Evolutionary conservation across 2,113 vertebrate species (phyloP), one percentile per base, ranked within the genome.

Genomic region (Euleptes europaea): DNA sequence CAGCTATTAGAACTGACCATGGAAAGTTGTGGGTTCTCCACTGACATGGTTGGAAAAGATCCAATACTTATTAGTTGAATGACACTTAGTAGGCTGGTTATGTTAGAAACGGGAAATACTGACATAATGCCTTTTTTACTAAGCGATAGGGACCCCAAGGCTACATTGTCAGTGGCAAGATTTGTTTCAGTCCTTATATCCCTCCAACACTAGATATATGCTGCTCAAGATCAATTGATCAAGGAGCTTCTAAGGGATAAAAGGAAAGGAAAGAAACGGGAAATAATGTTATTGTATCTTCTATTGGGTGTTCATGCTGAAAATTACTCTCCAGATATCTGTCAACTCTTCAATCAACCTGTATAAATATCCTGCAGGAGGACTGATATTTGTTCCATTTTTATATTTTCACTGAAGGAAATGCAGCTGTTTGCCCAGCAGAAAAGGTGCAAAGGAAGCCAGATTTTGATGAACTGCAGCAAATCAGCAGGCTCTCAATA

Each of bases 321-420:
- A 72, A 35, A 44, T 67, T 31, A 33, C 13, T 5, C 47, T 71
- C 26, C 17, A 26, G 1, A n/a, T 51, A 31, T 0, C 47, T 54
- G 14, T 14, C 75, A 42, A 4, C 17, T 81, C 81, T 88, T 84
- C 54, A n/a, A 60, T 84, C 47, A 78, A 31, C 74, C 21, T 79
- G 3, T 13, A n/a, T 40, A 35, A 60, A 73, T 15, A 67, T 17
- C 42, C 60, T 77, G 66, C 1, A 28, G 47, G 74, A 78, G 19
- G 4, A 85, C 38, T 67, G 71, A 31, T 65, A 63, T n/a, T 90
- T 84, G 86, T 84, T 70, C 49, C 26, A 9, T 66, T 38, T 10
- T 87, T 67, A 82, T 84, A 38, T 70, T 92, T 92, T n/a, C 87
- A 82, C 89, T 89, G 78, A 92, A 95, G 94, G 94, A 63, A 91